Percentiles rank a stretch among this genome's conserved stretches.
These are phyloP conservation scores for Diceros bicornis DNA, from an alignment of 2,797 vertebrate genomes.

Conservation along the genomic window DNA sequence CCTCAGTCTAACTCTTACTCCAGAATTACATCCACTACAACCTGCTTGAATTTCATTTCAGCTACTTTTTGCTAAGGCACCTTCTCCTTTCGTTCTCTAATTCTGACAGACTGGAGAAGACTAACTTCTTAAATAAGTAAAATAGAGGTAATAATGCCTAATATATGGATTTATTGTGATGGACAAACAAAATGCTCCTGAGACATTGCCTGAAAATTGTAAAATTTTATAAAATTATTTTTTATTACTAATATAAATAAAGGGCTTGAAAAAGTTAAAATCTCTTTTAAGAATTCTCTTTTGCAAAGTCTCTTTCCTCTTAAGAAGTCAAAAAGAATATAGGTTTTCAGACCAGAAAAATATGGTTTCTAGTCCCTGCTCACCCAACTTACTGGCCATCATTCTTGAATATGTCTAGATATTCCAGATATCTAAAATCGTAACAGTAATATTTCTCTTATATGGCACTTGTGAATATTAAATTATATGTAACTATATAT, in stretches of 20 bases:
- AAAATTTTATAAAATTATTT: not conserved
- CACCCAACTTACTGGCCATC: not conserved
- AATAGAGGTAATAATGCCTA: not conserved
- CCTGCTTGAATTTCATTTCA: not conserved
- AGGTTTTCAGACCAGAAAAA: not conserved
- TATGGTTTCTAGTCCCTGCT: fast-evolving
- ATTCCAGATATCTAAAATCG: not conserved
- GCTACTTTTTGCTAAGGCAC: not conserved
- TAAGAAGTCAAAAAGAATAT: not conserved
- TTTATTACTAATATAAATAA: not conserved
- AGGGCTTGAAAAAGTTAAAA: not conserved
- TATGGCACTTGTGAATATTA: not conserved
- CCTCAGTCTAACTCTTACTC: not conserved
- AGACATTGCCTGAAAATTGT: not conserved
- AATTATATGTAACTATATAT: not conserved
- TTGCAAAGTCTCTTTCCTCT: not conserved
- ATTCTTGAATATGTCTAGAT: not conserved
- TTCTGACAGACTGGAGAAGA: not conserved
- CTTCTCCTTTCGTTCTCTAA: not conserved
- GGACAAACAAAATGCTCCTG: not conserved
- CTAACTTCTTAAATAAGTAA: not conserved
- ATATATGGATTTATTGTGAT: not conserved
- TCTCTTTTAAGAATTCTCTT: not conserved
- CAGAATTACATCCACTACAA: fast-evolving
- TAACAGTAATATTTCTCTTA: not conserved